These are phyloP conservation scores for Cricetomys ansorgei DNA, from an alignment of 2,113 vertebrate genomes.

Conservation along the genomic window DNA sequence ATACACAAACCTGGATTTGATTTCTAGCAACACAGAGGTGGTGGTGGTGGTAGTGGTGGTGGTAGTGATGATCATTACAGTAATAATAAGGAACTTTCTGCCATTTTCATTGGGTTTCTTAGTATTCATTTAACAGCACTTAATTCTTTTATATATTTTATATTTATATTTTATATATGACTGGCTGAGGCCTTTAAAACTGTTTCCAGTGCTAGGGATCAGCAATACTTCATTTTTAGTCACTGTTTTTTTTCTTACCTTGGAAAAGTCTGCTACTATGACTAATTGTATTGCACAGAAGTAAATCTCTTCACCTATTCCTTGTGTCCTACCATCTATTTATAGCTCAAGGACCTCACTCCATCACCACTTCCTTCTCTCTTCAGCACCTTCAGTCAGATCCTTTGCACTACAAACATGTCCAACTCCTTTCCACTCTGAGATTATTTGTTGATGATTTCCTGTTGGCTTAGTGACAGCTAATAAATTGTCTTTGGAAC, in stretches of 20 bases:
- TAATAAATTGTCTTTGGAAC: slow-evolving; percentile 5
- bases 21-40: background rate
- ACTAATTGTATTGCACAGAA: background rate
- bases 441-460: background rate
- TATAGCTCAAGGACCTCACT: background rate
- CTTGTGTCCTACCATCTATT: background rate
- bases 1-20: background rate
- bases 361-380: background rate
- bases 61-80: background rate
- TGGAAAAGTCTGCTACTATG: background rate
- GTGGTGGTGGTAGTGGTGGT: no score
- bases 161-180: background rate
- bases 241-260: background rate
- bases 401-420: background rate
- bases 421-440: background rate
- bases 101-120: slow-evolving; percentile 21
- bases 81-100: background rate
- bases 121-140: background rate
- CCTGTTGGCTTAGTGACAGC: background rate
- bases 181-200: background rate
- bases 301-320: background rate
- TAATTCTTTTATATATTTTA: no score
- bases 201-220: no score
- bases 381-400: background rate
- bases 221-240: background rate